Evolutionary conservation across 2,888 invertebrate species (phyloP).

Genomic region (Dusona sp.): DNA sequence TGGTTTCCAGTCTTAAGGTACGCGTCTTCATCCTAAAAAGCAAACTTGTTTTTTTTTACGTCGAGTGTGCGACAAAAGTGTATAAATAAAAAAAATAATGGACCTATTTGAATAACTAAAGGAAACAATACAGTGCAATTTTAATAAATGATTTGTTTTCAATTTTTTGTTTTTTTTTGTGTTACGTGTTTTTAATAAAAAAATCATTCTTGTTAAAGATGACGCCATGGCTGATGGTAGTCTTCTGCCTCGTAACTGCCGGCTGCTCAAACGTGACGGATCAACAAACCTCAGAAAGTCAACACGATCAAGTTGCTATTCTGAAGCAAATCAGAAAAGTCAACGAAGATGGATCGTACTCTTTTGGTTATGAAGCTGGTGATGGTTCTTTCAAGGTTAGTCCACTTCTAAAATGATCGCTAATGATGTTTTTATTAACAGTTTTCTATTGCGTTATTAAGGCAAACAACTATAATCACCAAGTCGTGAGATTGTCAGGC

Average conservation of each 20-base stretch:
- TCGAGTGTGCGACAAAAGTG: conserved; percentile 66
- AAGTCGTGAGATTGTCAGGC: neutral
- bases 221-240: conserved; percentile 84
- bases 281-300: conserved; percentile 86
- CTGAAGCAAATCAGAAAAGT: conserved; percentile 92
- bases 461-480: neutral
- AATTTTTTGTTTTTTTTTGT: conserved; percentile 30
- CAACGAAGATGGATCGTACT: conserved; percentile 94
- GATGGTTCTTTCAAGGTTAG: conserved; percentile 92
- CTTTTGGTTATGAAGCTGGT: conserved; percentile 93
- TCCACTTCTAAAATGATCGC: neutral
- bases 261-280: conserved; percentile 83
- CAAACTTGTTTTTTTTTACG: conserved; percentile 66
- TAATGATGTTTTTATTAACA: neutral
- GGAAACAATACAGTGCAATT: conserved; percentile 8
- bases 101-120: conserved; percentile 34
- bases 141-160: neutral
- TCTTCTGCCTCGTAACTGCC: conserved; percentile 82
- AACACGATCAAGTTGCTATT: conserved; percentile 90
- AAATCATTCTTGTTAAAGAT: conserved; percentile 78
- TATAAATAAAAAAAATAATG: conserved; percentile 30
- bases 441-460: neutral
- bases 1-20: conserved; percentile 84
- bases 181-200: conserved; percentile 57
- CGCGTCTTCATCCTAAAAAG: conserved; percentile 61